Evolutionary conservation across 2,797 vertebrate genomes (phyloP), one percentile per base, ranked within the genome.

Genomic region (Orestias chungarensis): DNA sequence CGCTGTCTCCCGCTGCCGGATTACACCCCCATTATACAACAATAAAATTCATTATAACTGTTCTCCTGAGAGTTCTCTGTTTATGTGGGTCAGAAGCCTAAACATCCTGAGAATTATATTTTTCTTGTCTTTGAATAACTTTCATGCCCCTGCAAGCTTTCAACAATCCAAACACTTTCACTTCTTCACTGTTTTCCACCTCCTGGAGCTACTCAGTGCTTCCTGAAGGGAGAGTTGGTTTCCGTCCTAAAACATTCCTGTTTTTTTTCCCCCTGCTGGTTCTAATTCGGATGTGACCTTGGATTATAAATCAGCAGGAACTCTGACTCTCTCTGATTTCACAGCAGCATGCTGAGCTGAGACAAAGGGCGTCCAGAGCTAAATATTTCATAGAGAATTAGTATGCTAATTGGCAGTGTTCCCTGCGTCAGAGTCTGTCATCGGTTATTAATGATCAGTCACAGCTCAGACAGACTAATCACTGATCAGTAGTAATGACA

Each of bases 391-490:
- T 8, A 59, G 29, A 59, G 27, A 17, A 55, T 68, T 29, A 59
- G 12, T 12, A 20, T 7, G 42, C 59, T 70, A 70, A 70, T 70
- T 59, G 29, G 18, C 68, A 1, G 52, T 9, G 68, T 9, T 70
- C 43, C 27, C 43, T 69, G 50, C 67, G 18, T 40, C 66, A 52
- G 29, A 50, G 27, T 42, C 67, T 31, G 52, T 46, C 27, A 44
- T 40, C n/a, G 67, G 54, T 70, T 70, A 33, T 59, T 70, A 59
- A 70, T 15, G 52, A 35, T 33, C 29, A 43, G 27, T 17, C 40
- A n/a, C 20, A 43, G 29, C 17, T 67, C 47, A 35, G 46, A 67
- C n/a, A 27, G n/a, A 43, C n/a, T 55, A 52, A 68, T 43, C 67
- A n/a, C 20, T 33, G 20, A 35, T 50, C 65, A 49, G 20, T 17